Evolutionary conservation across 1,140 invertebrate genomes (phyloP), one percentile per base, ranked within the genome.

Genomic region (roundworm (Caenorhabditis elegans)): DNA sequence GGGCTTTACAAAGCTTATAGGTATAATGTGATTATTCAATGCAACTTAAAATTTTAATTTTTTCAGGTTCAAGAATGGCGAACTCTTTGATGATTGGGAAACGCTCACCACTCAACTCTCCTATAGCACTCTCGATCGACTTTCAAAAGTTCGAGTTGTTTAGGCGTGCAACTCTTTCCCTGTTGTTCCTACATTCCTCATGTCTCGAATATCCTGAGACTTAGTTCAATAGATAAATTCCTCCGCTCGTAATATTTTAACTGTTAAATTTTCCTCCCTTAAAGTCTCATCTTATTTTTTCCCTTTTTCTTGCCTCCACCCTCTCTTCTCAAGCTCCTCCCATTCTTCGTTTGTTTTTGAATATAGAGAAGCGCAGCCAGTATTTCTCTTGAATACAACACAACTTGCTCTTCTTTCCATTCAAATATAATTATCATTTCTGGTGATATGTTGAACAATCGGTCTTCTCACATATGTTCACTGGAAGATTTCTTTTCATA

Each of bases 91-190:
- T 19, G 28, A 77, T 19, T 77, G 76, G 76, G 46, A n/a, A 10
- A 77, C 76, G 3, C 46, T 77, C 15, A 46, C 76, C 1, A 19
- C 48, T 26, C 76, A 49, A 22, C 76, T 77, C 22, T 77, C 46
- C 13, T 77, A 77, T 11, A 39, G 48, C 15, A 77, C 28, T 17
- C 48, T 48, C 8, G 46, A 48, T 22, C 46, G 48, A 13, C 76
- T 77, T 15, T 77, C 76, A 43, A 77, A 77, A 77, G 46, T 77
- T n/a, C 17, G 76, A 1, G 48, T 77, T 26, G 76, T 77, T 36
- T 77, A 53, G 31, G 26, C 31, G 3, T n/a, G n/a, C n/a, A n/a
- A n/a, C n/a, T n/a, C n/a, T n/a, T n/a, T n/a, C n/a, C n/a, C n/a
- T n/a, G n/a, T n/a, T n/a, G n/a, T n/a, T n/a, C n/a, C n/a, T n/a